Percentiles rank a stretch among this genome's conserved stretches.
These are phyloP conservation scores for Amphiura filiformis DNA, from an alignment of 35 echinoderm and acorn worm genomes.

Conservation along the genomic window DNA sequence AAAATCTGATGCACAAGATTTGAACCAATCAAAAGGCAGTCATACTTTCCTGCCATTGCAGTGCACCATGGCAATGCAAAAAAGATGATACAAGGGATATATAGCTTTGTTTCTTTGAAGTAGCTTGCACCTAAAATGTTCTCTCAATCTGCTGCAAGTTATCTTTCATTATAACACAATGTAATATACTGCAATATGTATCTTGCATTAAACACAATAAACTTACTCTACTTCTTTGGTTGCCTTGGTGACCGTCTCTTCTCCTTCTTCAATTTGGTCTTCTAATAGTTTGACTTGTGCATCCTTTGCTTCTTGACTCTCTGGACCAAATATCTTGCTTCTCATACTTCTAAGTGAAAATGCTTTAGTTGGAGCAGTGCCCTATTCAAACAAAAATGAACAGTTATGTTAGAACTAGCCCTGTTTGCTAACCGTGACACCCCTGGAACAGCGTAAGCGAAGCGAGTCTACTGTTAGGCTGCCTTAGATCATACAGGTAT, in stretches of 20 bases:
- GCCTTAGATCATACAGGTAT: too few relatives aligned
- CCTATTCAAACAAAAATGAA: slow-evolving; percentile 29
- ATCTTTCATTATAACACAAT: background rate
- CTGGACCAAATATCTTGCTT: slow-evolving; percentile 85
- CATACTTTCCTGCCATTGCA: too few relatives aligned
- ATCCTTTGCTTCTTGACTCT: slow-evolving; percentile 75
- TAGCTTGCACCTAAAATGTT: background rate
- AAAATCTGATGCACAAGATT: too few relatives aligned
- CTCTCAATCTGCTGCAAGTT: background rate
- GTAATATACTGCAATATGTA: background rate
- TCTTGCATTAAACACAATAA: too few relatives aligned
- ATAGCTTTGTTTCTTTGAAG: background rate
- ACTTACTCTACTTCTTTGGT: slow-evolving; percentile 54
- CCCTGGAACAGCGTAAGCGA: too few relatives aligned
- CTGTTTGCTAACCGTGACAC: too few relatives aligned
- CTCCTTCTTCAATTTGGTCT: slow-evolving; percentile 86
- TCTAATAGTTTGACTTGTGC: slow-evolving; percentile 55
- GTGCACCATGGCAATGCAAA: background rate
- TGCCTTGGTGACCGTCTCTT: slow-evolving; percentile 60
- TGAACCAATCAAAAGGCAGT: too few relatives aligned
- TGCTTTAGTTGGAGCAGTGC: slow-evolving; percentile 71
- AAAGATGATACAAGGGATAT: background rate
- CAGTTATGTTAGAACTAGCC: too few relatives aligned
- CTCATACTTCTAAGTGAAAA: slow-evolving; percentile 87
- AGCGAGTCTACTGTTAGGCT: too few relatives aligned